These are phyloP conservation scores for Apis florea DNA, from an alignment of 1,140 invertebrate species.

Conservation along the genomic window DNA sequence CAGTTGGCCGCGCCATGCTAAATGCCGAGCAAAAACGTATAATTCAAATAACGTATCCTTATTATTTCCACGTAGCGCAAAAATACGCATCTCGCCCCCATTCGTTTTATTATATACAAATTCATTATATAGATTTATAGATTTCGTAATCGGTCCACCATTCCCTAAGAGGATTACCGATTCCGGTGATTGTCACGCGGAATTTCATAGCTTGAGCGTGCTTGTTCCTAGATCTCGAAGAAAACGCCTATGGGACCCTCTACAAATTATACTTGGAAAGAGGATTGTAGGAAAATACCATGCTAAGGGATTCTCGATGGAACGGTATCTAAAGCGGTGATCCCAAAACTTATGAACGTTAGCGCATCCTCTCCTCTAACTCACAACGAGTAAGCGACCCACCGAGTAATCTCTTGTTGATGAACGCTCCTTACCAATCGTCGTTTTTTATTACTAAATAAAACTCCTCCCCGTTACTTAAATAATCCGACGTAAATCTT, in stretches of 20 bases:
- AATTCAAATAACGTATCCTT: constrained; percentile 29
- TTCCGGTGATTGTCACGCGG: too few relatives aligned
- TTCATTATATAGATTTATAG: not conserved
- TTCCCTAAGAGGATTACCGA: not conserved
- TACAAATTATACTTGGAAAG: not conserved
- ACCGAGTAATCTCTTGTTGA: not conserved
- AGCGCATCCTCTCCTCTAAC: not conserved
- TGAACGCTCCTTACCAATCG: not conserved
- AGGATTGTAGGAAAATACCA: not conserved
- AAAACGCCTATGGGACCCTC: not conserved
- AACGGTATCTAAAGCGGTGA: not conserved
- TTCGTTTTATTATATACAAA: not conserved
- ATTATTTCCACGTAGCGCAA: not conserved
- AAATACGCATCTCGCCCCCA: not conserved
- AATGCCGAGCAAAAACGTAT: constrained; percentile 11
- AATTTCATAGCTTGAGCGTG: not conserved
- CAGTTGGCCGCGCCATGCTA: not conserved
- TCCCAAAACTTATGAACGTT: constrained; percentile 13
- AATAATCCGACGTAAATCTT: not conserved
- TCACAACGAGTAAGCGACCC: not conserved
- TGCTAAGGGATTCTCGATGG: not conserved
- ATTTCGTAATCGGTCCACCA: not conserved
- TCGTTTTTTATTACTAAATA: too few relatives aligned
- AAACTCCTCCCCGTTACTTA: rapidly evolving
- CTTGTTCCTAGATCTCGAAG: not conserved